A percentile compares a stretch with the other conserved stretches of the same genome.
Conservation (phyloP, 2,888 invertebrate species). For the Eupithecia dodoneata region DNA sequence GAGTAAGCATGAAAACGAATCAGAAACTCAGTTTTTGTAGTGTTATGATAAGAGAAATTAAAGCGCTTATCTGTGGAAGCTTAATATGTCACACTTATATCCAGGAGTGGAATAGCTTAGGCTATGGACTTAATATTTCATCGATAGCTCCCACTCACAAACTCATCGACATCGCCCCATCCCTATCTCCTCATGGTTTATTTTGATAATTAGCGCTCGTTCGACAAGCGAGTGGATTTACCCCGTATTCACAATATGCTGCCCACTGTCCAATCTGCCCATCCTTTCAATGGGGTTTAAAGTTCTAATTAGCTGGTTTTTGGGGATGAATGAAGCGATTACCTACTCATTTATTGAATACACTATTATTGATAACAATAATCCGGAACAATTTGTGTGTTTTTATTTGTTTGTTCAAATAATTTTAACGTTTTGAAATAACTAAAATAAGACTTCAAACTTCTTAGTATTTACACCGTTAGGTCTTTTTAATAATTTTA, state of each 20-base stretch:
- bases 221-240: conserved; percentile 23
- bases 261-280: background rate
- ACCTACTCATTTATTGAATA: background rate
- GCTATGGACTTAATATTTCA: background rate
- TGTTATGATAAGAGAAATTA: too few species aligned
- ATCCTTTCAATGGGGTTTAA: conserved; percentile 21
- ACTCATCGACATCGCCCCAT: conserved; percentile 16
- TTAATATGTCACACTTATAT: too few species aligned
- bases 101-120: too few species aligned
- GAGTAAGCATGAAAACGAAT: too few species aligned
- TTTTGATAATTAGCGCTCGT: conserved; percentile 44
- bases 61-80: too few species aligned
- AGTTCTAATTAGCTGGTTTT: conserved; percentile 26
- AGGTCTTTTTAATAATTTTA: too few species aligned
- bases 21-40: too few species aligned
- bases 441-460: too few species aligned
- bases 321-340: background rate
- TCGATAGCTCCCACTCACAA: background rate
- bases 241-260: conserved; percentile 19
- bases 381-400: too few species aligned
- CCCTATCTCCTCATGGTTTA: conserved; percentile 45
- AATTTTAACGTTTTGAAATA: too few species aligned
- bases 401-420: too few species aligned
- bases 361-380: background rate
- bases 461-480: too few species aligned